Conservation (phyloP, 2,888 invertebrate species). For the Agrotis ipsilon region DNA sequence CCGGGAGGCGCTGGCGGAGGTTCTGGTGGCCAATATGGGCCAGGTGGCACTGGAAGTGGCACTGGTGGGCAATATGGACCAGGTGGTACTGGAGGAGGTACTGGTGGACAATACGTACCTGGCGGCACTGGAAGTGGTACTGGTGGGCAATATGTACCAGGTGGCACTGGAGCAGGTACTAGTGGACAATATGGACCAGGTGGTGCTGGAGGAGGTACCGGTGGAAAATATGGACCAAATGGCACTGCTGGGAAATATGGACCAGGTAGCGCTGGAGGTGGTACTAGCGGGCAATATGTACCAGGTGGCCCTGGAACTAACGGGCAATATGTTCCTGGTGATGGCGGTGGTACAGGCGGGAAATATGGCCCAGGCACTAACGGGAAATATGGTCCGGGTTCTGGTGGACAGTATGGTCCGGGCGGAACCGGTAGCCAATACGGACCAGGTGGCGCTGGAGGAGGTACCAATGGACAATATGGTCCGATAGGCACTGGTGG, state of each 20-base stretch:
- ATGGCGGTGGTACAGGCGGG: constrained; percentile 16
- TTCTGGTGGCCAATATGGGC: constrained; percentile 33
- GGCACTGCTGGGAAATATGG: background rate
- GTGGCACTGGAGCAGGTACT: background rate
- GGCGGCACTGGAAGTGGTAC: background rate
- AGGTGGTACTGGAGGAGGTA: background rate
- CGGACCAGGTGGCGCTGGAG: constrained; percentile 2
- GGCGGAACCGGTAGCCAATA: constrained; percentile 19
- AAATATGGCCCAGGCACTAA: constrained; percentile 29
- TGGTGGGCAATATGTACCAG: background rate
- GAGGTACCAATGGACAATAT: too few species aligned
- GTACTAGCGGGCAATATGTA: constrained; percentile 11
- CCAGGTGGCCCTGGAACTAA: constrained; percentile 8
- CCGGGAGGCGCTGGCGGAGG: constrained; percentile 21
- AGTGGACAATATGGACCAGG: background rate
- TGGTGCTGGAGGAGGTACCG: constrained; percentile 9
- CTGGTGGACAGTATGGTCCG: constrained; percentile 51
- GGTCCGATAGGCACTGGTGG: too few species aligned
- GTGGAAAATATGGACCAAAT: background rate
- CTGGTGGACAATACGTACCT: too few species aligned
- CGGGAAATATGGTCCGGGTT: constrained; percentile 31
- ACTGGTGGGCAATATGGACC: constrained; percentile 10
- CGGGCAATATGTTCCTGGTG: constrained; percentile 26
- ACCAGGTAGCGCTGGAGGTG: constrained; percentile 8
- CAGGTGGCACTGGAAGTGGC: constrained; percentile 24